Evolutionary conservation across 2,113 vertebrate genomes (phyloP).

Genomic region (Echinops telfairi): DNA sequence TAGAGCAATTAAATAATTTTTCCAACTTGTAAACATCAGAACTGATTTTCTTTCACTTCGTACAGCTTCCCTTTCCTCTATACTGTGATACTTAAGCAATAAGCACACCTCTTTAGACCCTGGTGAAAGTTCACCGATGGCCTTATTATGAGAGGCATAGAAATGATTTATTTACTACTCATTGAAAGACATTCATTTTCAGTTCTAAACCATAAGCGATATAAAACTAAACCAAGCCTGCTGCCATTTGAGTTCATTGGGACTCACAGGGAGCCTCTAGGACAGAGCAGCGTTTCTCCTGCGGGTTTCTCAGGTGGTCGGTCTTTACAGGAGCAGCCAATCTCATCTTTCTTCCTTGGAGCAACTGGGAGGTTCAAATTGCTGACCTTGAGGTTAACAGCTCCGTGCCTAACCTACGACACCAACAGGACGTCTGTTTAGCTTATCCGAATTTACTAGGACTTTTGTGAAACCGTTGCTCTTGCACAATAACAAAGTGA

Average conservation of each 20-base stretch:
- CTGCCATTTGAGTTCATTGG: too few relatives aligned
- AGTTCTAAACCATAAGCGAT: conserved; percentile 30
- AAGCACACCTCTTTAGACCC: neutral
- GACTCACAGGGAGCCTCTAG: too few relatives aligned
- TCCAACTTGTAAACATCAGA: neutral
- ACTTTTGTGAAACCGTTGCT: conserved; percentile 24
- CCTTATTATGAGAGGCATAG: conserved; percentile 8
- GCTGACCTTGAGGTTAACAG: too few relatives aligned
- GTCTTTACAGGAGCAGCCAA: too few relatives aligned
- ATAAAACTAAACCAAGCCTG: too few relatives aligned
- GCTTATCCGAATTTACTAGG: conserved; percentile 28
- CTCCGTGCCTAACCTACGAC: too few relatives aligned
- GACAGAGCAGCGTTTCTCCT: too few relatives aligned
- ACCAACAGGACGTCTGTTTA: neutral
- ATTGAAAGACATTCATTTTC: neutral
- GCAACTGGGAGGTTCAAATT: too few relatives aligned
- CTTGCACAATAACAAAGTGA: conserved; percentile 15
- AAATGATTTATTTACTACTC: conserved; percentile 30
- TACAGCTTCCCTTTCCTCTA: neutral
- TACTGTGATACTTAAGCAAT: neutral
- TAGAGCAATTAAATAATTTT: neutral
- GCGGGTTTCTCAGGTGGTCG: too few relatives aligned
- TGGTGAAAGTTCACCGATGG: neutral
- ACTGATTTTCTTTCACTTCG: neutral
- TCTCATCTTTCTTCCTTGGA: too few relatives aligned